Conservation (phyloP, 37 sponge, comb jelly and placozoan genomes). For the Hormiphora californensis region DNA sequence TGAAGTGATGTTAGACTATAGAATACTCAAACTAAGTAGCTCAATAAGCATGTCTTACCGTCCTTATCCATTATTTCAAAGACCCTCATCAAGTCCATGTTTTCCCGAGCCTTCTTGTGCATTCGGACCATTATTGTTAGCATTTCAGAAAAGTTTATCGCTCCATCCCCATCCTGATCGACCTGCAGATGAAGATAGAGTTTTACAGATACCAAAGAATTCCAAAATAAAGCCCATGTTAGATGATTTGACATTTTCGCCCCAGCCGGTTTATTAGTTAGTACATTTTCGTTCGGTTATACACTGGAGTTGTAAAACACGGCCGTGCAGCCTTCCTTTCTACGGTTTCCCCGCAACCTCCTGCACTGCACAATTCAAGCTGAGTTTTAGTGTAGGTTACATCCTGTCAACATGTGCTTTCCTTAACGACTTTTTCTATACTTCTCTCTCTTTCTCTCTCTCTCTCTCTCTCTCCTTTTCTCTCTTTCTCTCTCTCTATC, state of each 20-base stretch:
- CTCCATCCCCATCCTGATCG: constrained; percentile 50
- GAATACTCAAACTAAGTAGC: no score
- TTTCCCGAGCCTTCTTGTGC: constrained; percentile 20
- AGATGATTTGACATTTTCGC: no score
- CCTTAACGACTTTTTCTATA: background rate
- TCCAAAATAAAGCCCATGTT: no score
- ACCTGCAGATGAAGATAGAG: background rate
- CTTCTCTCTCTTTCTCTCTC: background rate
- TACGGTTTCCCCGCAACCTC: no score
- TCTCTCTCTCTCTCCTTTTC: background rate
- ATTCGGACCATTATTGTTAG: constrained; percentile 39
- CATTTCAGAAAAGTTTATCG: constrained; percentile 49
- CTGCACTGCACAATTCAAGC: no score
- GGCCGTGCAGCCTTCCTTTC: no score
- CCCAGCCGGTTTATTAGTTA: no score
- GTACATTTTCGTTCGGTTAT: no score
- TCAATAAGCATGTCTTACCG: background rate
- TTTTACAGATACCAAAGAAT: no score
- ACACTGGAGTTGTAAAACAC: no score
- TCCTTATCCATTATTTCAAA: constrained; percentile 40
- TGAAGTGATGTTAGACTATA: no score
- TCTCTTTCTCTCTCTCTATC: background rate
- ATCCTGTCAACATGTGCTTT: background rate
- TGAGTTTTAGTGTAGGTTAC: no score
- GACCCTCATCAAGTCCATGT: background rate